Conservation (phyloP, 2,113 vertebrate species). For the Alethe diademata region DNA sequence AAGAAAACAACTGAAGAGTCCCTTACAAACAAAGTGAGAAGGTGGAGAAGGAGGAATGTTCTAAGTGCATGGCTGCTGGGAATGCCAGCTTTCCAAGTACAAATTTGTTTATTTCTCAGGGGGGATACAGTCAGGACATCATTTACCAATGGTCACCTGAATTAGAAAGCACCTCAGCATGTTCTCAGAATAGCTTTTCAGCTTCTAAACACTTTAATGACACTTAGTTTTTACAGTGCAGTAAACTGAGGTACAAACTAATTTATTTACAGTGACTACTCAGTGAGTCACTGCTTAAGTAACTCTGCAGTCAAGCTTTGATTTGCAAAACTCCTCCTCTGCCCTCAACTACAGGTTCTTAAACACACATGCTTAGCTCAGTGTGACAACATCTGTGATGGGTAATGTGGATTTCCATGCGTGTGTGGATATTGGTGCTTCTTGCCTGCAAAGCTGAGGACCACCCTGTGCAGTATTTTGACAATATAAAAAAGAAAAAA, state of each 20-base stretch:
- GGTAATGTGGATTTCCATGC: background rate
- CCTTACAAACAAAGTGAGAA: background rate
- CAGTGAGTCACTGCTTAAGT: background rate
- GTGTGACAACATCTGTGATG: background rate
- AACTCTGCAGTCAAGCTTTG: background rate
- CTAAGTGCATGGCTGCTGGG: background rate
- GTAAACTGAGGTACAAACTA: slow-evolving; percentile 34
- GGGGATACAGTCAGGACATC: background rate
- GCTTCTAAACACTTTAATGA: background rate
- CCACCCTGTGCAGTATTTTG: background rate
- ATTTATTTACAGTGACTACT: background rate
- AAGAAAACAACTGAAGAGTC: background rate
- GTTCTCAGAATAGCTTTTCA: background rate
- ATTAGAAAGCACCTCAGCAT: background rate
- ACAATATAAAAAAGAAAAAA: background rate
- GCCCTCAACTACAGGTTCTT: background rate
- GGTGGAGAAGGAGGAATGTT: slow-evolving; percentile 9
- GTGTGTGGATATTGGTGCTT: background rate
- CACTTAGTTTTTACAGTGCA: background rate
- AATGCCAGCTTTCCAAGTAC: background rate
- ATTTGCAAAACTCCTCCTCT: background rate
- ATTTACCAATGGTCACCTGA: background rate
- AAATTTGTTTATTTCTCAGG: slow-evolving; percentile 18
- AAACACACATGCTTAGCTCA: background rate
- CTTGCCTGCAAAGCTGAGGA: background rate